A percentile compares a stretch with the other conserved stretches of the same genome.
Conservation (phyloP, 2,888 invertebrate genomes). For the Arctia plantaginis region DNA sequence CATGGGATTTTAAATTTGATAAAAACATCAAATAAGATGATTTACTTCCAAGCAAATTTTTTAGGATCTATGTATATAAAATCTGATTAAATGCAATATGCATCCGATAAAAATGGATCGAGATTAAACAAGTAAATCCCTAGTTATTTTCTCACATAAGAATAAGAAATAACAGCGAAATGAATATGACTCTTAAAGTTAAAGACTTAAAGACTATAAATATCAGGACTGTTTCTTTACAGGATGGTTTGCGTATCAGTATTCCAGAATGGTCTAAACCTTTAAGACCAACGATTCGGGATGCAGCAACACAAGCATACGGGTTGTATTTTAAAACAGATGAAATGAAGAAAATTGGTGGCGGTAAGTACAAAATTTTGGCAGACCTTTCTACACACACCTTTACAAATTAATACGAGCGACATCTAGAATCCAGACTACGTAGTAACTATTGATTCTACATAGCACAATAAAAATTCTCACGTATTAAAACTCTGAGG, state of each 20-base stretch:
- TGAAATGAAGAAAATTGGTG: slow-evolving; percentile 78
- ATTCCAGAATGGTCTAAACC: slow-evolving; percentile 78
- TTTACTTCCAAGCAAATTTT: too few species aligned
- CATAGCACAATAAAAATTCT: neutral
- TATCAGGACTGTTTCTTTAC: slow-evolving; percentile 27
- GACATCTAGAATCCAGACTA: neutral
- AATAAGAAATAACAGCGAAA: neutral
- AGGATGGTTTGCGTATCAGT: slow-evolving; percentile 70
- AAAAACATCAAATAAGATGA: too few species aligned
- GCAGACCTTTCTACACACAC: neutral
- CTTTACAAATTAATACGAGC: neutral
- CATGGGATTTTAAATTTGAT: too few species aligned
- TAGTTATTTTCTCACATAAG: neutral
- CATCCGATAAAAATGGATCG: too few species aligned
- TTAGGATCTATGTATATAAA: too few species aligned
- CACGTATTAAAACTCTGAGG: neutral
- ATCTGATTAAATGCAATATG: too few species aligned
- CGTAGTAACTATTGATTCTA: neutral
- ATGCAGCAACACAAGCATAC: slow-evolving; percentile 73
- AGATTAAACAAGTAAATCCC: too few species aligned
- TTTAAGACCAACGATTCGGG: slow-evolving; percentile 63
- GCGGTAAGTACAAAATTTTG: slow-evolving; percentile 61
- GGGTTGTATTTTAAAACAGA: slow-evolving; percentile 74
- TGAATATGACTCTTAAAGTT: neutral
- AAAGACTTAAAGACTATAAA: neutral